Evolutionary conservation across 2,888 invertebrate species (phyloP), one percentile per base, ranked within the genome.

Genomic region (Noctua pronuba): DNA sequence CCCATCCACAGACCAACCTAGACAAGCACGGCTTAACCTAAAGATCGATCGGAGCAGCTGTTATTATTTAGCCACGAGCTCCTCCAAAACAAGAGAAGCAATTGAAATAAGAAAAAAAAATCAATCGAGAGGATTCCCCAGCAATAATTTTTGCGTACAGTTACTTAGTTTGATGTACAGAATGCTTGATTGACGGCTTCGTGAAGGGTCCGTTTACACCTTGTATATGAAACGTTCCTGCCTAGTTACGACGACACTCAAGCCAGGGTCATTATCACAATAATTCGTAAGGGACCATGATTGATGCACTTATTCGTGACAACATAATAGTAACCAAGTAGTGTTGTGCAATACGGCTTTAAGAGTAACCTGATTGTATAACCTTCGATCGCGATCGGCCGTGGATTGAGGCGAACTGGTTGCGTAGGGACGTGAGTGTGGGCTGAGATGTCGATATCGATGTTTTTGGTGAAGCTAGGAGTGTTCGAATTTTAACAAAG

Each of bases 401-500:
- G 49, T 80, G 87, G 80, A 8, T 62, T 31, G 67, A 88, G 88
- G 88, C 77, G 71, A 88, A 87, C 88, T 73, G 84, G 88, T 88
- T 86, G 5, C 6, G 0, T 83, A 82, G 88, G 38, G 84, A 78
- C 65, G 84, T 16, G 38, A 55, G 16, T 6, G 44, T 11, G 38
- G 11, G 7, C 1, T 18, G 10, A 16, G 21, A 18, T 55, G 1
- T 55, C 44, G 38, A 67, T 73, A 31, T 76, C 75, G 78, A 71
- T 67, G 49, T 21, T 62, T 38, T 46, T 28, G 6, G 35, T n/a
- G 0, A 55, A 11, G n/a, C n/a, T 55, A 11, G 11, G 24, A 31
- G 18, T 44, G 16, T 3, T 38, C 21, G 4, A 24, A 44, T 21
- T 28, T 67, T 46, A 31, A 28, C 4, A 21, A 46, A 21, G 7